These are phyloP conservation scores for Acheta domesticus DNA, from an alignment of 2,888 invertebrate genomes.

Conservation along the genomic window DNA sequence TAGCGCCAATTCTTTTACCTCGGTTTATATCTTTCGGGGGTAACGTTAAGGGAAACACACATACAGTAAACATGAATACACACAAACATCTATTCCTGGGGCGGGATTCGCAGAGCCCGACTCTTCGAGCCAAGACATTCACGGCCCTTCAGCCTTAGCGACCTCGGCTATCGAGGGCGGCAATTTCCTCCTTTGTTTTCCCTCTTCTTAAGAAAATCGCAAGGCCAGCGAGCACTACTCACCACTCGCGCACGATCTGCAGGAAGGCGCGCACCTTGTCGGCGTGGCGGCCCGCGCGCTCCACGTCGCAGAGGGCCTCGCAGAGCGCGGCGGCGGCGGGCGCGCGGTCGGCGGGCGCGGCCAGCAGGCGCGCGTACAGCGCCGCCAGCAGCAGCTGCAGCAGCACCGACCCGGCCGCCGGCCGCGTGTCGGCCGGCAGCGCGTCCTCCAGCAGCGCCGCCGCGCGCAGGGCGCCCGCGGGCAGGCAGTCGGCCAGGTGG, in stretches of 20 bases:
- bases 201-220: too few species aligned
- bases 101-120: too few species aligned
- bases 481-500: constrained; percentile 66
- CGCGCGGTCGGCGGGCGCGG: constrained; percentile 27
- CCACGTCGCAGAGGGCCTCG: constrained; percentile 74
- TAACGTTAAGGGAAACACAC: too few species aligned
- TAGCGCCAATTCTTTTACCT: too few species aligned
- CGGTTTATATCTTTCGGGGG: too few species aligned
- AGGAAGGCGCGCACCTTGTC: constrained; percentile 66
- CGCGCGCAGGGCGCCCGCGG: constrained; percentile 54
- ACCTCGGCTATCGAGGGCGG: too few species aligned
- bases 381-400: constrained; percentile 68
- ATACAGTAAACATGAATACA: too few species aligned
- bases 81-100: too few species aligned
- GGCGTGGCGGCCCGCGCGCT: constrained; percentile 76
- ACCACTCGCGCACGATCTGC: constrained; percentile 43
- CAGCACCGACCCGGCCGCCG: constrained; percentile 66
- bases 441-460: constrained; percentile 62
- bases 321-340: constrained; percentile 62
- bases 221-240: constrained; percentile 33
- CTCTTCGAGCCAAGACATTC: too few species aligned
- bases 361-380: constrained; percentile 62
- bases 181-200: too few species aligned
- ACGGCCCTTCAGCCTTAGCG: too few species aligned
- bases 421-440: constrained; percentile 66